Evolutionary conservation across 2,888 invertebrate species (phyloP), one percentile per base, ranked within the genome.

Genomic region (Capitulum mitella): DNA sequence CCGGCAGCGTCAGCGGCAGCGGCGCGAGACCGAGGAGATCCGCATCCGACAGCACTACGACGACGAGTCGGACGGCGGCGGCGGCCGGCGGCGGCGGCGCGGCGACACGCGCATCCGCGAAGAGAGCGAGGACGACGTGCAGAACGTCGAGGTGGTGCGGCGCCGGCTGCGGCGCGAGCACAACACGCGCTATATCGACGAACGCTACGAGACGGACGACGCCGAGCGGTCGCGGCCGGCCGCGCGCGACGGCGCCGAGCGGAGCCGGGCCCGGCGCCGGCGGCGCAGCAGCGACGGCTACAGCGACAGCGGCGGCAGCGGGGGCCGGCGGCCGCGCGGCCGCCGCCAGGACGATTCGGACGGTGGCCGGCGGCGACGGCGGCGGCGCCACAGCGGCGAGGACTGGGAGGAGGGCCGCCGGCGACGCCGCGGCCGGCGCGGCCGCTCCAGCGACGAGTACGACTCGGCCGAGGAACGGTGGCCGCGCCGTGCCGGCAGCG

Each of bases 51-150:
- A 70, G 10, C 16, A 40, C 70, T 22, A 5, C 16, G 37, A 37
- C 12, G 37, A 12, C 70, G 37, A 22, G 10, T 0, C 58, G 10
- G 10, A n/a, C n/a, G n/a, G 2, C 37, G 40, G 8, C 37, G 22
- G 40, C 40, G 10, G 26, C 22, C 70, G 70, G 1, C 37, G 70
- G 40, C 37, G 10, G 22, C 70, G 40, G 3, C 70, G 5, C 26
- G 12, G 26, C 29, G 26, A 22, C 37, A 37, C 37, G 6, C 37
- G 16, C 26, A 70, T 70, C 26, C 70, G 40, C 8, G 70, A 70
- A 40, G 70, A 70, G 70, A 70, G 70, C 12, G 70, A 70, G 70
- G 70, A 70, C 26, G 70, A 70, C 70, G 70, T 70, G 10, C 70
- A 70, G 8, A 70, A 37, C 26, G 40, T 70, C 10, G 70, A 70